Evolutionary conservation across 2,113 vertebrate species (phyloP).

Genomic region (Pristiophorus japonicus): DNA sequence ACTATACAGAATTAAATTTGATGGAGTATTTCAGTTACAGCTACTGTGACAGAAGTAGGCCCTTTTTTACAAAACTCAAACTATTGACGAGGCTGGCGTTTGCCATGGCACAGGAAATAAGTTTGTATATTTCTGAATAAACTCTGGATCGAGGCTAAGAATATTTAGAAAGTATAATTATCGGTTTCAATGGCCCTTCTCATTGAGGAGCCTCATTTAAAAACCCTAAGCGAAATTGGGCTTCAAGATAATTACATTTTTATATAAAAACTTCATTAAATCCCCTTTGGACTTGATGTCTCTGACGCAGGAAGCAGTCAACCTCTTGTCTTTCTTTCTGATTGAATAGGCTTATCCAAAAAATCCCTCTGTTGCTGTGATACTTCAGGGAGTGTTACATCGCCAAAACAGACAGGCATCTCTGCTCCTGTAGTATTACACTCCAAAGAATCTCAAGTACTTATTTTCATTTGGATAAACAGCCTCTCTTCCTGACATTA

Average conservation of each 20-base stretch:
- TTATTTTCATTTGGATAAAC: background rate
- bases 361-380: background rate
- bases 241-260: background rate
- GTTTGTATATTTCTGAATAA: background rate
- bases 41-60: background rate
- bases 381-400: background rate
- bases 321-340: background rate
- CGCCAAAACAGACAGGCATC: background rate
- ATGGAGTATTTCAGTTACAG: background rate
- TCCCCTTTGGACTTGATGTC: background rate
- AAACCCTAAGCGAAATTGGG: background rate
- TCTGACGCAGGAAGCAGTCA: background rate
- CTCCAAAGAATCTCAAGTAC: background rate
- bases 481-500: background rate
- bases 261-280: background rate
- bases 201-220: background rate
- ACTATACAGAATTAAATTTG: background rate
- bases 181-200: background rate
- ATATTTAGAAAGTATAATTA: background rate
- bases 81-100: background rate
- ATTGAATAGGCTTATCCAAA: background rate
- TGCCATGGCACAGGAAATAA: background rate
- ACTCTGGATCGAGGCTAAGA: background rate
- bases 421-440: background rate
- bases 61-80: background rate